These are phyloP conservation scores for Alectoris magna DNA, from an alignment of 2,797 vertebrate species.

Conservation along the genomic window DNA sequence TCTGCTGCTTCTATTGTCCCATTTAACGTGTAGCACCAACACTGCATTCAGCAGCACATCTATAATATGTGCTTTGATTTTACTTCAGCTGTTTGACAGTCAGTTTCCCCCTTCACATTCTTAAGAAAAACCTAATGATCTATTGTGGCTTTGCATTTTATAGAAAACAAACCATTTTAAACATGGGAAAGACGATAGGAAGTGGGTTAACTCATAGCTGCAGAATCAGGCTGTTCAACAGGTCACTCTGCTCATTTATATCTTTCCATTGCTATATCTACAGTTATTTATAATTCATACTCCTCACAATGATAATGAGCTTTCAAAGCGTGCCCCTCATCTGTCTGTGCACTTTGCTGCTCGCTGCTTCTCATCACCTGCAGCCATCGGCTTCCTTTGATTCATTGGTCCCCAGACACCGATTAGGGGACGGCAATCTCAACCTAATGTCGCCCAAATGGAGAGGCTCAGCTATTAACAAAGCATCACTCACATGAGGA, in stretches of 20 bases:
- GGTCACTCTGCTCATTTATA: background rate
- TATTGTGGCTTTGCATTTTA: background rate
- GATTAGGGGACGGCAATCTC: background rate
- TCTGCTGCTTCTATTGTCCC: background rate
- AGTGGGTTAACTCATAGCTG: background rate
- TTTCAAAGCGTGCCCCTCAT: background rate
- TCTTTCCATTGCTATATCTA: background rate
- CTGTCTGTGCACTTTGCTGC: accelerated
- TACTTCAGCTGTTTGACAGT: background rate
- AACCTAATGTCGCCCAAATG: background rate
- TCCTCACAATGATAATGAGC: background rate
- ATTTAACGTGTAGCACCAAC: background rate
- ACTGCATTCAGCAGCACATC: background rate
- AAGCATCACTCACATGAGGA: background rate
- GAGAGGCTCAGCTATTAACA: background rate
- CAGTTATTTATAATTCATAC: constrained; percentile 43
- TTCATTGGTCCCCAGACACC: background rate
- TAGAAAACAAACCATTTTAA: background rate
- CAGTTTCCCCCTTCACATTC: background rate
- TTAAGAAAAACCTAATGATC: accelerated
- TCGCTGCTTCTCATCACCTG: background rate
- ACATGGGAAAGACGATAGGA: background rate
- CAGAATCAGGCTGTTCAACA: background rate
- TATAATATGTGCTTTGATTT: accelerated
- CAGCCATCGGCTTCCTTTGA: background rate